Conservation (phyloP, 2,113 vertebrate species). For the Nematolebias whitei region DNA sequence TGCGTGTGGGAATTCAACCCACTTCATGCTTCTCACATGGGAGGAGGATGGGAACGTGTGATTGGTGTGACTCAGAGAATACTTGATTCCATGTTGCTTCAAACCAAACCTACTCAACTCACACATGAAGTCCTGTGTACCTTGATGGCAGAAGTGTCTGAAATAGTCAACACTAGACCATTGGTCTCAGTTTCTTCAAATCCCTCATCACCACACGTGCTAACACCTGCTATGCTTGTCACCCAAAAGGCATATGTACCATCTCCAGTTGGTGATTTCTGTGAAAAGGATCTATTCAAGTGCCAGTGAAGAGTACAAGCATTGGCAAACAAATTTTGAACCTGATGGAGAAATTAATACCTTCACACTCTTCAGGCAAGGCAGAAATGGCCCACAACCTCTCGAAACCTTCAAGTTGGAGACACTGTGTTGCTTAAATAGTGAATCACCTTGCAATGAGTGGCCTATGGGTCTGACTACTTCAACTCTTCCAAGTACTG, state of each 20-base stretch:
- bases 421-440: background rate
- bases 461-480: background rate
- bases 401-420: background rate
- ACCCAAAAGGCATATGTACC: background rate
- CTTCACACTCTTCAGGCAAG: background rate
- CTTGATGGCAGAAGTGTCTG: background rate
- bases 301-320: background rate
- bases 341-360: background rate
- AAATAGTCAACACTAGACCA: background rate
- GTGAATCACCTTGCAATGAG: background rate
- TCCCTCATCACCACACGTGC: background rate
- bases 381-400: background rate
- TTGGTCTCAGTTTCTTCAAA: background rate
- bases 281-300: background rate
- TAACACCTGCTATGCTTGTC: background rate
- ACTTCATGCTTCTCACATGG: background rate
- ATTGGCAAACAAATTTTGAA: background rate
- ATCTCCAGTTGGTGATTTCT: background rate
- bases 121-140: background rate
- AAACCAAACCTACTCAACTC: background rate
- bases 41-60: background rate
- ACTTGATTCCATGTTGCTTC: background rate
- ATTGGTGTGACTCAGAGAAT: background rate
- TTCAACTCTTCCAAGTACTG: too few species aligned
- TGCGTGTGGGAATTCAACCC: background rate